Evolutionary conservation across 2,797 vertebrate species (phyloP).

Genomic region (Hozukius guyotensis): DNA sequence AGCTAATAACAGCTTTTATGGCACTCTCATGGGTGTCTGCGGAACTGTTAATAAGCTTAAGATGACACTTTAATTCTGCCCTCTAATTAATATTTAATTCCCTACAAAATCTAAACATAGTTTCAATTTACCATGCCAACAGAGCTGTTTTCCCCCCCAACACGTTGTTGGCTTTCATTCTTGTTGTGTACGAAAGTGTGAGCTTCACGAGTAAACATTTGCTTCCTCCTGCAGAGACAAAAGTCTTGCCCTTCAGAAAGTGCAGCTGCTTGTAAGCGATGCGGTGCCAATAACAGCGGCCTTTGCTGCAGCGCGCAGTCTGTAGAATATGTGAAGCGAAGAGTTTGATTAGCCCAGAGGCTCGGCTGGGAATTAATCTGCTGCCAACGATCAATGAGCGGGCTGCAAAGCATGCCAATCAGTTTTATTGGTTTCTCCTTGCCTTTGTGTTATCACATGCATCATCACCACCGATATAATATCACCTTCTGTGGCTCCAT

Average conservation of each 20-base stretch:
- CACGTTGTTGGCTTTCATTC: neutral
- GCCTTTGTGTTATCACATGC: conserved; percentile 62
- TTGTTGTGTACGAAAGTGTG: conserved; percentile 2
- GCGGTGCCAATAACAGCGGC: conserved; percentile 48
- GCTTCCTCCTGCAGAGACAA: conserved; percentile 44
- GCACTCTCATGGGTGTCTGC: conserved; percentile 16
- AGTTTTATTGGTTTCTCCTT: conserved; percentile 69
- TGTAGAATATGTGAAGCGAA: conserved; percentile 61
- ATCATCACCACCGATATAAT: conserved; percentile 45
- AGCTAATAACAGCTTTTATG: conserved; percentile 25
- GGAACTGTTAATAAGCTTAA: conserved; percentile 5
- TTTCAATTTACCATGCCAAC: neutral
- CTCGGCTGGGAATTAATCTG: conserved; percentile 63
- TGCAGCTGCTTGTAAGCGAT: conserved; percentile 55
- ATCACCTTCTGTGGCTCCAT: conserved; percentile 24
- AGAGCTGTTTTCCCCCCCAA: neutral
- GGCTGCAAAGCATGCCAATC: conserved; percentile 73
- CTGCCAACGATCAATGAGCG: conserved; percentile 71
- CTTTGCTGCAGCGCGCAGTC: conserved; percentile 47
- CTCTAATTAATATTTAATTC: conserved; percentile 31
- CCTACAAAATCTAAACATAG: conserved; percentile 2
- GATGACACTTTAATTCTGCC: conserved; percentile 1
- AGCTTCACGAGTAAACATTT: conserved; percentile 38
- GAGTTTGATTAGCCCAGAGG: conserved; percentile 72
- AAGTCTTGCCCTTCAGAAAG: conserved; percentile 61